Evolutionary conservation across 2,113 vertebrate genomes (phyloP).

Genomic region (Andinoacara biseriatus): DNA sequence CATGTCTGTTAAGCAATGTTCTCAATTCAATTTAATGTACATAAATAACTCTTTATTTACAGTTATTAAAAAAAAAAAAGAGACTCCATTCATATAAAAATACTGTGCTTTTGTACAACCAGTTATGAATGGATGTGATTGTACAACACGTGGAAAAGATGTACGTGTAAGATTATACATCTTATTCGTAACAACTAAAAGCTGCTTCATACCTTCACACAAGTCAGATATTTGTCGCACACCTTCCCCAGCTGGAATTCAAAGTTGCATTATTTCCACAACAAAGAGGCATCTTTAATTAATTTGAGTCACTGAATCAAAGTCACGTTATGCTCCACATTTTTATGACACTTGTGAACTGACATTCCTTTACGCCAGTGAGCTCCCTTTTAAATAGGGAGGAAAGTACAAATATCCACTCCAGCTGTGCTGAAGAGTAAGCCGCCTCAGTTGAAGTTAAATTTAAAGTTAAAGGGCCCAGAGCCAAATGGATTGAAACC

Average conservation of each 20-base stretch:
- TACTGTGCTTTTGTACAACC: conserved; percentile 69
- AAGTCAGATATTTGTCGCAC: conserved; percentile 44
- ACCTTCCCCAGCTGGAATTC: conserved; percentile 22
- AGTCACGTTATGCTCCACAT: conserved; percentile 31
- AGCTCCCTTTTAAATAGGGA: conserved; percentile 52
- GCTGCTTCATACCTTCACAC: conserved; percentile 46
- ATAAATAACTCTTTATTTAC: conserved; percentile 84
- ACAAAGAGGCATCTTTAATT: conserved; percentile 40
- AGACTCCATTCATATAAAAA: conserved; percentile 81
- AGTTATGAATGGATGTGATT: conserved; percentile 56
- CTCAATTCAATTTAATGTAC: conserved; percentile 58
- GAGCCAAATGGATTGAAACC: conserved; percentile 97
- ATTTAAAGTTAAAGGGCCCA: conserved; percentile 97
- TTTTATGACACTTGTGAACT: background rate
- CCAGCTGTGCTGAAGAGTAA: conserved; percentile 13
- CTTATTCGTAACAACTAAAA: conserved; percentile 25
- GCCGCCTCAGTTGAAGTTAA: conserved; percentile 89
- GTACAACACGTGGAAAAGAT: conserved; percentile 23
- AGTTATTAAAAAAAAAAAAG: conserved; percentile 49
- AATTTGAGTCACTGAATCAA: conserved; percentile 46
- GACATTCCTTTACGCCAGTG: background rate
- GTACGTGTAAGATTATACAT: conserved; percentile 21
- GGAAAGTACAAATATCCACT: background rate
- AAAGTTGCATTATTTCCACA: conserved; percentile 32
- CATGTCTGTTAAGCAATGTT: background rate